phyloP scores from a whole-genome alignment of 23 tunicate species.

The Aplidium turbinatum region DNA sequence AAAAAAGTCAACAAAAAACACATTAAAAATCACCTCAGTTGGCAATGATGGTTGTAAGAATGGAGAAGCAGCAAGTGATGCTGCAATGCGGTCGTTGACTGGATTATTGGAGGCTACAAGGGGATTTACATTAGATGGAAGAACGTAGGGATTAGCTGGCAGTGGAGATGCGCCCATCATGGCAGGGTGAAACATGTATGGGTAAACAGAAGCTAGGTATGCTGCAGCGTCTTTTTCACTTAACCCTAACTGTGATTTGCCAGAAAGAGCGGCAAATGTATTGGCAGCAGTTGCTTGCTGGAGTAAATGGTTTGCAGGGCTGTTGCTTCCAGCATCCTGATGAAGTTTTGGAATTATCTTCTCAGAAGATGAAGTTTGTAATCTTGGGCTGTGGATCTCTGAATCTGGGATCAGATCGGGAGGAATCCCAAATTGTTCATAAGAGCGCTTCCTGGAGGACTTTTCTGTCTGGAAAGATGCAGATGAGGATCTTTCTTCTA shows the following conservation, averaged over 20 bases:
- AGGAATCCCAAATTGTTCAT: constrained; percentile 22
- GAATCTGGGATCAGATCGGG: constrained; percentile 26
- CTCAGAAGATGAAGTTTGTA: constrained; percentile 7
- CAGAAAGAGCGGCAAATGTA: constrained; percentile 9
- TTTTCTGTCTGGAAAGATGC: too few relatives aligned
- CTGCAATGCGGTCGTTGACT: constrained; percentile 1
- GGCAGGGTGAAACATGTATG: constrained; percentile 29
- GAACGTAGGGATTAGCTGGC: not conserved
- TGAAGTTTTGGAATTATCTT: constrained; percentile 1
- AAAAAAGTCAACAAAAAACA: too few relatives aligned
- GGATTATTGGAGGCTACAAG: not conserved
- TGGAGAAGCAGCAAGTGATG: constrained; percentile 13
- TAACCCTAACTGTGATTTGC: not conserved
- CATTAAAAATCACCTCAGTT: not conserved
- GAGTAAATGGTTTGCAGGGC: constrained; percentile 11
- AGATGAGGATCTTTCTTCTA: too few relatives aligned
- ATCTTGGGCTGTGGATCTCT: constrained; percentile 20
- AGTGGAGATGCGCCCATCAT: constrained; percentile 7
- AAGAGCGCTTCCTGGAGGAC: not conserved
- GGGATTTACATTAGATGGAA: constrained; percentile 3
- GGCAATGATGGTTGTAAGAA: not conserved
- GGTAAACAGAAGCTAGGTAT: not conserved
- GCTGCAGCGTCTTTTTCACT: constrained; percentile 16
- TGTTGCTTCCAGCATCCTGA: not conserved
- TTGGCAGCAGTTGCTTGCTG: constrained; percentile 1